Percentiles rank a stretch among this genome's conserved stretches.
Conservation (phyloP, 2,113 vertebrate genomes). For the Mirounga angustirostris region DNA sequence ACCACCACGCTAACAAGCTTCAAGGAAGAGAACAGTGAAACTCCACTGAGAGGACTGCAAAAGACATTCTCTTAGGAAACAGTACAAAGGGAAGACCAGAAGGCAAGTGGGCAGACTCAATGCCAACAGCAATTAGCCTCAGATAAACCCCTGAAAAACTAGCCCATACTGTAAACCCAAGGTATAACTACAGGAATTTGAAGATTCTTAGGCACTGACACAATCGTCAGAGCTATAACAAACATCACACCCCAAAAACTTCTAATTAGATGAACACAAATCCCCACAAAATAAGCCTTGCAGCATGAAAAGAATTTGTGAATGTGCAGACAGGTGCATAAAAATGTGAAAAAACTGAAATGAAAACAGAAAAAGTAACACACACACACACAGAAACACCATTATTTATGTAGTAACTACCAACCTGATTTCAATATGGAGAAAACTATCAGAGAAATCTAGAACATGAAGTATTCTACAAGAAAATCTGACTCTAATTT, state of each 20-base stretch:
- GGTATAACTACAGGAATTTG: neutral
- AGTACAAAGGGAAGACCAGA: neutral
- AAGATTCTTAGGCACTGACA: neutral
- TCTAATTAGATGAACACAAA: neutral
- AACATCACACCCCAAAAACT: neutral
- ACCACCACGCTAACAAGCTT: neutral
- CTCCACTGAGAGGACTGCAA: neutral
- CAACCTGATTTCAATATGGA: neutral
- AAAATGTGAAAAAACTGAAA: neutral
- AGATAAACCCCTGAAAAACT: neutral
- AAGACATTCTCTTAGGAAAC: neutral
- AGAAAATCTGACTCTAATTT: neutral
- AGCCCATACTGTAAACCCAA: neutral
- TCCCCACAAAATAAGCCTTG: fast-evolving
- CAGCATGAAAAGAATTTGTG: neutral
- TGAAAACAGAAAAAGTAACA: neutral
- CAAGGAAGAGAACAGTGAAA: neutral
- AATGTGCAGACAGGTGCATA: neutral
- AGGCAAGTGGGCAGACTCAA: neutral
- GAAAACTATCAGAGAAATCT: neutral
- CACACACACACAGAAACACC: neutral
- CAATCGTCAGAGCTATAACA: neutral
- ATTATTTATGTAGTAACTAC: neutral
- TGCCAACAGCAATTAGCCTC: neutral
- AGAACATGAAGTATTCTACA: neutral